Evolutionary conservation across 2,797 vertebrate genomes (phyloP).

Genomic region (Ctenopoma multispine): DNA sequence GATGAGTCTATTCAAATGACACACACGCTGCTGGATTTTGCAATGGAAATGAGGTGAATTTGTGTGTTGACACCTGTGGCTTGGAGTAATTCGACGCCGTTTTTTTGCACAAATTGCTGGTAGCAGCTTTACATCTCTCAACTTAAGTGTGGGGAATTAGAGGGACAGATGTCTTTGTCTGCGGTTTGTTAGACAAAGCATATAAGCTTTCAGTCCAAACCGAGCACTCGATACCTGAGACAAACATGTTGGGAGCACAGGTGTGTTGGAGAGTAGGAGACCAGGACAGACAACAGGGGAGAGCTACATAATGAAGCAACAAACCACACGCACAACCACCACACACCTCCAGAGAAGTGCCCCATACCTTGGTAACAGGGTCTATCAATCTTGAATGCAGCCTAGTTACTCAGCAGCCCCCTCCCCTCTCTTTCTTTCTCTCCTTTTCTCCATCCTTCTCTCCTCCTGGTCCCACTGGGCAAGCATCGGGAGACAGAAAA

Average conservation of each 20-base stretch:
- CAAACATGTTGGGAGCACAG: slow-evolving; percentile 44
- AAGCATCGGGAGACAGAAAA: slow-evolving; percentile 71
- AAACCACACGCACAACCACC: slow-evolving; percentile 36
- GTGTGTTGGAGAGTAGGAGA: slow-evolving; percentile 48
- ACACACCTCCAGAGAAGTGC: slow-evolving; percentile 45
- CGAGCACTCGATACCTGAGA: slow-evolving; percentile 58
- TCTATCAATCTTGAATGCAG: slow-evolving; percentile 76
- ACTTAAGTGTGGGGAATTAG: slow-evolving; percentile 44
- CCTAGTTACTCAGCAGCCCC: slow-evolving; percentile 76
- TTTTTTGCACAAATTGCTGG: slow-evolving; percentile 55
- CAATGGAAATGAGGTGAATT: slow-evolving; percentile 70
- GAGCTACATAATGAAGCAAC: slow-evolving; percentile 26
- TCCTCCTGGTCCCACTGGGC: slow-evolving; percentile 68
- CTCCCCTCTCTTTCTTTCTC: slow-evolving; percentile 32
- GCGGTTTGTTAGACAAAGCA: slow-evolving; percentile 60
- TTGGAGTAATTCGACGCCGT: slow-evolving; percentile 56
- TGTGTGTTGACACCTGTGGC: slow-evolving; percentile 73
- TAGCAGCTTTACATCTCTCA: slow-evolving; percentile 58
- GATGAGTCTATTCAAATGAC: slow-evolving; percentile 67
- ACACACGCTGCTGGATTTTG: slow-evolving; percentile 54
- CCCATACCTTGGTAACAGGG: slow-evolving; percentile 67
- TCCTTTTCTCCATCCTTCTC: slow-evolving; percentile 58
- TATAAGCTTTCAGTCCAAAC: slow-evolving; percentile 51
- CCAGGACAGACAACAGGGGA: not conserved
- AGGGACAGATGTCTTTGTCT: slow-evolving; percentile 45